Conservation (phyloP, 2,888 invertebrate genomes). For the Steinernema hermaphroditum region DNA sequence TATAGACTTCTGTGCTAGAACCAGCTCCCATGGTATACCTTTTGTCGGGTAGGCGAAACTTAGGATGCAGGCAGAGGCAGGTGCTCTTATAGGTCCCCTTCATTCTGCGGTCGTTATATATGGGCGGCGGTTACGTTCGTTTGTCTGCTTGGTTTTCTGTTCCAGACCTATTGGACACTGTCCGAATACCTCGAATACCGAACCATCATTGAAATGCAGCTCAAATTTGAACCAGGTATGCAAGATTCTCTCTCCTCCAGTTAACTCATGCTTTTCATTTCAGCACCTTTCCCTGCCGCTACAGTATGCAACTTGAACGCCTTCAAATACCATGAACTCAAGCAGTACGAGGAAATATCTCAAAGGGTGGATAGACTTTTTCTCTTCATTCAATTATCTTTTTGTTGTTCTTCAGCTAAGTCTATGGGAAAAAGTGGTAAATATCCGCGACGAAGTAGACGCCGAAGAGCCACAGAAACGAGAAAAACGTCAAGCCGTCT, state of each 20-base stretch:
- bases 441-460: conserved; percentile 47
- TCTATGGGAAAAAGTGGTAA: conserved; percentile 62
- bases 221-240: conserved; percentile 65
- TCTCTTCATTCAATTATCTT: not conserved
- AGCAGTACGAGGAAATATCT: conserved; percentile 60
- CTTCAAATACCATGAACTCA: conserved; percentile 60
- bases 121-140: conserved; percentile 55
- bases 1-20: conserved; percentile 64
- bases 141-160: conserved; percentile 53
- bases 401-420: conserved; percentile 50
- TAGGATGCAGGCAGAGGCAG: not conserved
- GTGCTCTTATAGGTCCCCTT: conserved; percentile 54
- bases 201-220: conserved; percentile 66
- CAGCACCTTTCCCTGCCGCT: conserved; percentile 62
- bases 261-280: conserved; percentile 25
- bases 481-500: conserved; percentile 54
- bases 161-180: conserved; percentile 66
- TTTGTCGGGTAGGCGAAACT: conserved; percentile 50
- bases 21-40: conserved; percentile 63
- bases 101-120: conserved; percentile 59
- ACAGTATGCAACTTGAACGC: conserved; percentile 63
- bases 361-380: conserved; percentile 48
- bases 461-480: conserved; percentile 37
- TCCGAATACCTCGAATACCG: conserved; percentile 64
- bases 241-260: not conserved